Percentiles rank a stretch among this genome's conserved stretches.
Evolutionary conservation across 2,888 invertebrate genomes (phyloP).

Genomic region (Rhingia campestris): DNA sequence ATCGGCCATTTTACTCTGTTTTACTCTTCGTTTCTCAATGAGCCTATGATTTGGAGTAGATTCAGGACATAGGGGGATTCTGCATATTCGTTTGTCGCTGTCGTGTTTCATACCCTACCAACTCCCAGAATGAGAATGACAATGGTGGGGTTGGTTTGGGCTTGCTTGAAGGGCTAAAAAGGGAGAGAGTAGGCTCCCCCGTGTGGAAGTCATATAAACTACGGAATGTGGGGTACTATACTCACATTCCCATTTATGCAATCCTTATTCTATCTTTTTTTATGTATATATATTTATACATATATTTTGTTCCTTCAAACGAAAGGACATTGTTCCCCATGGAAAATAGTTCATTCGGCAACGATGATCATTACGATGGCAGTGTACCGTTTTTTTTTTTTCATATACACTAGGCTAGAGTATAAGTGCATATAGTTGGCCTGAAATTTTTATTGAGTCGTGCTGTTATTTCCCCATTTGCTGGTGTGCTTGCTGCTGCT

Average conservation of each 20-base stretch:
- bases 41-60: conserved; percentile 64
- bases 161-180: conserved; percentile 6
- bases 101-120: conserved; percentile 14
- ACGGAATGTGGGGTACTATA: conserved; percentile 48
- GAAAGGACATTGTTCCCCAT: conserved; percentile 72
- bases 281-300: not conserved
- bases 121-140: conserved; percentile 45
- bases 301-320: conserved; percentile 50
- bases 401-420: conserved; percentile 31
- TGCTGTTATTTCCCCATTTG: conserved; percentile 53
- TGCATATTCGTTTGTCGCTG: conserved; percentile 30
- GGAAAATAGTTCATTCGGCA: conserved; percentile 73
- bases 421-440: conserved; percentile 70
- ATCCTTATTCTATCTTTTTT: conserved; percentile 17
- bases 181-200: conserved; percentile 40
- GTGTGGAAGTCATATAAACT: conserved; percentile 45
- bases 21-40: conserved; percentile 35
- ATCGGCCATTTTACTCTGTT: not conserved
- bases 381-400: conserved; percentile 60
- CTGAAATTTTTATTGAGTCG: conserved; percentile 71
- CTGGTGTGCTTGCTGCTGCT: not conserved
- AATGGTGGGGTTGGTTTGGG: conserved; percentile 39
- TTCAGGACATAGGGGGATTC: conserved; percentile 60
- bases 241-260: conserved; percentile 55
- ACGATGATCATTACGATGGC: conserved; percentile 73